Evolutionary conservation across 2,113 vertebrate genomes (phyloP).

Genomic region (Scopus umbretta): DNA sequence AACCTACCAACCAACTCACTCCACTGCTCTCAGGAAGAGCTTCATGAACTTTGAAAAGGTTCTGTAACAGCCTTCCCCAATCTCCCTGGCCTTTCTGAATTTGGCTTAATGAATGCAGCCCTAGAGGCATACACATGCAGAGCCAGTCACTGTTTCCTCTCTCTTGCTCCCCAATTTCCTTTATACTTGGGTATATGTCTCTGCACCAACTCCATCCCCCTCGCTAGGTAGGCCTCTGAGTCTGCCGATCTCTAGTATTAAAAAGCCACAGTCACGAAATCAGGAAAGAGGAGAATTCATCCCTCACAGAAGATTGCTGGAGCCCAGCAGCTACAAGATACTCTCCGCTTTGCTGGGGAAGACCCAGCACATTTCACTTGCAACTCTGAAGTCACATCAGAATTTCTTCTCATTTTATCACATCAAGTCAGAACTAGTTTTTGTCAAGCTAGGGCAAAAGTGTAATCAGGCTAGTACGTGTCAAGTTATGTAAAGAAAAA

Average conservation of each 20-base stretch:
- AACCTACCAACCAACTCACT: neutral
- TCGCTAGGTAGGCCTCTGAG: fast-evolving
- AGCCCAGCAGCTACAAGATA: neutral
- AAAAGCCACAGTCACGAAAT: neutral
- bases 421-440: neutral
- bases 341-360: neutral
- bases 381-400: neutral
- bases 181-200: neutral
- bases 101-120: neutral
- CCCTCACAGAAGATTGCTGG: neutral
- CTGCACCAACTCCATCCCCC: neutral
- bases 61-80: neutral
- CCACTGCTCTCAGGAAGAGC: neutral
- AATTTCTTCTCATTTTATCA: conserved; percentile 6
- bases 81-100: neutral
- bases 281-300: neutral
- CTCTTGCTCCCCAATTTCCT: neutral
- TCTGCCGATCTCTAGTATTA: neutral
- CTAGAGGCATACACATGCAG: neutral
- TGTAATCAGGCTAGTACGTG: neutral
- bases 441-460: conserved; percentile 1
- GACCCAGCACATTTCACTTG: neutral
- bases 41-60: neutral
- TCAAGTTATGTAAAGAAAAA: conserved; percentile 24
- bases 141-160: neutral